Evolutionary conservation across 2,113 vertebrate species (phyloP), one percentile per base, ranked within the genome.

Genomic region (Corvus cornix): DNA sequence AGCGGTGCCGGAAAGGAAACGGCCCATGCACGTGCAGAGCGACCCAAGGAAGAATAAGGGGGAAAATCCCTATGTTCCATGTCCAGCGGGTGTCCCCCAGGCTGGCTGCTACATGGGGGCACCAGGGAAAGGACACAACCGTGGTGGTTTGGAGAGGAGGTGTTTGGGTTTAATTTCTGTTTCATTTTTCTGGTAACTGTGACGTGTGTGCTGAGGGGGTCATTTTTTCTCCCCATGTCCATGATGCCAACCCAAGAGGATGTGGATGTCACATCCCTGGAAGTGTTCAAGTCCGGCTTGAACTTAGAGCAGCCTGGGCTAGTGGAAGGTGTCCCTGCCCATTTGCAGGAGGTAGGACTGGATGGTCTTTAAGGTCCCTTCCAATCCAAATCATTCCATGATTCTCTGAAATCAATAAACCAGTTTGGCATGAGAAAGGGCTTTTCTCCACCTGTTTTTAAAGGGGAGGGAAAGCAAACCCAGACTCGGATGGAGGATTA

Each of bases 1-100:
- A 20, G 41, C 10, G 0, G 4, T 4, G 75, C 26, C 1, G 3
- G 68, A 9, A 39, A 37, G 66, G 75, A 72, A 76, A 11, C 2
- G 0, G 22, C 46, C 49, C 9, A 0, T 0, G 5, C 39, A 10
- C 5, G 5, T 59, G 37, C 3, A 4, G 12, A n/a, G 64, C 46
- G 59, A 68, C 33, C 46, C 4, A 0, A 21, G 52, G 39, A n/a
- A 6, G 73, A 39, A 48, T 2, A 16, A 10, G 8, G 62, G 53
- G 24, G 0, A 21, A 46, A 30, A 3, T 3, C 41, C 16, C 23
- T 1, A 0, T 43, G 3, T 44, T 48, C 70, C 4, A 1, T 11
- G 13, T 12, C 49, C 33, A 4, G 2, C 1, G 7, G 6, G 13
- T 56, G 46, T 35, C 30, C 43, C 14, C 6, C 30, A 4, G 14